Evolutionary conservation across 1,140 invertebrate species (phyloP).

Genomic region (Vollenhovia emeryi): DNA sequence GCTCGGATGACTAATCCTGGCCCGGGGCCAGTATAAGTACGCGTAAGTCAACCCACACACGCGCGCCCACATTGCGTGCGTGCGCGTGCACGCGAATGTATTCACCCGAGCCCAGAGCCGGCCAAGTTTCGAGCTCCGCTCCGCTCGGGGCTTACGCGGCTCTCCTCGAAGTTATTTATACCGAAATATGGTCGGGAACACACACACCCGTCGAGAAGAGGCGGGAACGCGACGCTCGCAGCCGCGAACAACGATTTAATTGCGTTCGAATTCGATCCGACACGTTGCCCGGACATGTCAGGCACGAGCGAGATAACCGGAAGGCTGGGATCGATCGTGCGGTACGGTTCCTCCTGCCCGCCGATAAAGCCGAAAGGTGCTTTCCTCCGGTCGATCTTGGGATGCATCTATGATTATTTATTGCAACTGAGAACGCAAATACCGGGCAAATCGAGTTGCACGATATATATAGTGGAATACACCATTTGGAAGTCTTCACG

Average conservation of each 20-base stretch:
- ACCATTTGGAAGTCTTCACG: background rate
- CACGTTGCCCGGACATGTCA: background rate
- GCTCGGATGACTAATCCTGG: conserved; percentile 73
- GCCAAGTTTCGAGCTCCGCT: conserved; percentile 42
- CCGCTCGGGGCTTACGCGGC: conserved; percentile 33
- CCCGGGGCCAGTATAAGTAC: conserved; percentile 50
- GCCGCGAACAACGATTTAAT: conserved; percentile 31
- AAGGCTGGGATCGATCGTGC: background rate
- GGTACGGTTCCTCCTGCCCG: too few relatives aligned
- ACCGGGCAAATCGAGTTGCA: background rate
- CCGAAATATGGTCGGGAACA: conserved; percentile 62
- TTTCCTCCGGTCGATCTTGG: background rate
- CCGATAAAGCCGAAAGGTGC: background rate
- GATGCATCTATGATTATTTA: background rate
- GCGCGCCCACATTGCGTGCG: background rate
- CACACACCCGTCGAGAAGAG: background rate
- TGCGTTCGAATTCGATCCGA: conserved; percentile 10
- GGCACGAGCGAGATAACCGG: background rate
- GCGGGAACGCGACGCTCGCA: conserved; percentile 11
- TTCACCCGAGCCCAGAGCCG: background rate
- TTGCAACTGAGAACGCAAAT: background rate
- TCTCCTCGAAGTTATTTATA: conserved; percentile 73
- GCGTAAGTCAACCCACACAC: conserved; percentile 24
- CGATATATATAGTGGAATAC: background rate
- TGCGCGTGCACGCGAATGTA: background rate